phyloP scores from a whole-genome alignment of 2,797 vertebrate genomes.

The Psittacula derbiana region DNA sequence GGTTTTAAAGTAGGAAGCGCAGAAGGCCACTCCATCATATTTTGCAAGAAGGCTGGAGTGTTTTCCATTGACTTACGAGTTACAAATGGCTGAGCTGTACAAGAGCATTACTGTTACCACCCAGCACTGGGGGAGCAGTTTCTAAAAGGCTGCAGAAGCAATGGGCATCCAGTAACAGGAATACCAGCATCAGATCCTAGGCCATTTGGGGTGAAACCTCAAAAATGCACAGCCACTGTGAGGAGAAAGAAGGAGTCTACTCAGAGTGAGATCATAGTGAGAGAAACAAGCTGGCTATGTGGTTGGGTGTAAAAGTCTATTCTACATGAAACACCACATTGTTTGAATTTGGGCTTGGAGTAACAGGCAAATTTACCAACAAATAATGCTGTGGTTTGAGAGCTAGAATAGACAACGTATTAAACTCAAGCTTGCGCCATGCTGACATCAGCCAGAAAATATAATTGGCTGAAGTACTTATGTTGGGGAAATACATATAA shows the following conservation, averaged over 20 bases:
- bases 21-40: background rate
- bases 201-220: background rate
- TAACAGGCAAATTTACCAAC: background rate
- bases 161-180: background rate
- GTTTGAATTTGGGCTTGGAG: background rate
- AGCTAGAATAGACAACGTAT: background rate
- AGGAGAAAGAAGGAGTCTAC: background rate
- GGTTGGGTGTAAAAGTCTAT: background rate
- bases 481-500: background rate
- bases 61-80: background rate
- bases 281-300: background rate
- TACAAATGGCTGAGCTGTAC: background rate
- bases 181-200: background rate
- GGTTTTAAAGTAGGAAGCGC: background rate
- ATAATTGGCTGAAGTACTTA: no score
- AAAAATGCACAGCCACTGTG: background rate
- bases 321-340: fast-evolving
- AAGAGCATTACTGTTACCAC: background rate
- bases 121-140: background rate
- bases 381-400: background rate
- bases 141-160: background rate
- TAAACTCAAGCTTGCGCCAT: fast-evolving
- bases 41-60: background rate
- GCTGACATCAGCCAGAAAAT: background rate
- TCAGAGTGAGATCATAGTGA: background rate